A percentile compares a stretch with the other conserved stretches of the same genome.
Evolutionary conservation across 1,140 invertebrate genomes (phyloP).

Genomic region (Myzus persicae): DNA sequence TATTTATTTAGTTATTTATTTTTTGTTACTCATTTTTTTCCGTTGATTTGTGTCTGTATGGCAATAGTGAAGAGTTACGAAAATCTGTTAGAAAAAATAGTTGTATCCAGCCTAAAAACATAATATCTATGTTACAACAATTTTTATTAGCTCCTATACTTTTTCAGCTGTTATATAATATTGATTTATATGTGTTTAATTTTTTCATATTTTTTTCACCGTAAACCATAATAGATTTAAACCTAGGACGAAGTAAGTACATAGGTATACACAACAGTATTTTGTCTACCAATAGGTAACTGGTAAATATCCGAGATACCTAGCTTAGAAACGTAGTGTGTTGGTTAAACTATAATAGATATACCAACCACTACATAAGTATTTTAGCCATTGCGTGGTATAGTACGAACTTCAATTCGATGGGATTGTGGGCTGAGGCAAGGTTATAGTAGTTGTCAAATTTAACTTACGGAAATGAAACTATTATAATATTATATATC

Average conservation of each 20-base stretch:
- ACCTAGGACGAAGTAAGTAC: not conserved
- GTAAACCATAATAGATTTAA: not conserved
- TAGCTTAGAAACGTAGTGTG: not conserved
- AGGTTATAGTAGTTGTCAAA: not conserved
- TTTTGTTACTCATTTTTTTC: too few relatives aligned
- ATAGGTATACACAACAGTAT: not conserved
- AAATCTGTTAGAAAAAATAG: too few relatives aligned
- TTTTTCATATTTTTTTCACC: not conserved
- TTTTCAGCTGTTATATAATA: not conserved
- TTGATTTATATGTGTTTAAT: too few relatives aligned
- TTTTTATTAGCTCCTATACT: too few relatives aligned
- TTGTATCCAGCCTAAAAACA: too few relatives aligned
- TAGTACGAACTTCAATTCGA: not conserved
- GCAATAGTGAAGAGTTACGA: too few relatives aligned
- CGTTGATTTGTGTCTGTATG: too few relatives aligned
- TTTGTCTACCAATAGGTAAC: not conserved
- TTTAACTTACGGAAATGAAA: not conserved
- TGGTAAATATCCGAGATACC: not conserved
- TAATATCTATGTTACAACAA: too few relatives aligned
- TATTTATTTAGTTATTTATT: too few relatives aligned
- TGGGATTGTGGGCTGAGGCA: not conserved
- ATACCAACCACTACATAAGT: not conserved
- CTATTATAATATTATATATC: not conserved
- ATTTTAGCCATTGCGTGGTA: not conserved
- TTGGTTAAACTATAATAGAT: not conserved